Conservation (phyloP, 2,797 vertebrate genomes). For the Microctenopoma stevenorrisi region DNA sequence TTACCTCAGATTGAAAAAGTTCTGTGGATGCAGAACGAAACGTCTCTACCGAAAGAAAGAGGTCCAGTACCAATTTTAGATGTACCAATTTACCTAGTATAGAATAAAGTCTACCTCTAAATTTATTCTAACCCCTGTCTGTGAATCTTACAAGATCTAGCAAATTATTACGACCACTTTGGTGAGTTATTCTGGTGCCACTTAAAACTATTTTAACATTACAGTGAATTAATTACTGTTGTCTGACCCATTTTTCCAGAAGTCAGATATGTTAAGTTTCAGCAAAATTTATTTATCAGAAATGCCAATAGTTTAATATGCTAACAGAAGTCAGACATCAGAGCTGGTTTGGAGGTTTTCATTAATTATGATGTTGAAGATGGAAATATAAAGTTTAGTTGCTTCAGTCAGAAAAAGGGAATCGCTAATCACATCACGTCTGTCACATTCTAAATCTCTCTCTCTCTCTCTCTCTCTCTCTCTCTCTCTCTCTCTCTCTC, state of each 20-base stretch:
- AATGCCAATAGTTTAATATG: conserved; percentile 21
- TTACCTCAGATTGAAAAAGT: no score
- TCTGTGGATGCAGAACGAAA: no score
- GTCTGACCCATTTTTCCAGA: conserved; percentile 27
- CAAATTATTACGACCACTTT: neutral
- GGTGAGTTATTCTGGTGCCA: conserved; percentile 17
- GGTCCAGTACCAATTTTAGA: no score
- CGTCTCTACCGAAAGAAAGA: no score
- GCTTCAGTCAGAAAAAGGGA: conserved; percentile 19
- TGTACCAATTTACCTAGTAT: no score
- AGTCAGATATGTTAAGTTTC: conserved; percentile 7
- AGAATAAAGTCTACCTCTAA: no score
- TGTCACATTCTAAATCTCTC: neutral
- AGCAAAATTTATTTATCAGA: conserved; percentile 36
- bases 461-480: neutral
- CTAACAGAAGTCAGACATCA: conserved; percentile 14
- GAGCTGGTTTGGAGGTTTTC: conserved; percentile 14
- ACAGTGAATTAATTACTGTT: conserved; percentile 7
- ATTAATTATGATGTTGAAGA: neutral
- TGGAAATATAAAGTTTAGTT: conserved; percentile 7
- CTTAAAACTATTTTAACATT: conserved; percentile 1
- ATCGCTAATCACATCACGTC: conserved; percentile 13
- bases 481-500: neutral
- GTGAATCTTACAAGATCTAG: neutral
- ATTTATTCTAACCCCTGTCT: no score